Evolutionary conservation across 2,888 invertebrate species (phyloP), one percentile per base, ranked within the genome.

Genomic region (Sminthurinus aureus): DNA sequence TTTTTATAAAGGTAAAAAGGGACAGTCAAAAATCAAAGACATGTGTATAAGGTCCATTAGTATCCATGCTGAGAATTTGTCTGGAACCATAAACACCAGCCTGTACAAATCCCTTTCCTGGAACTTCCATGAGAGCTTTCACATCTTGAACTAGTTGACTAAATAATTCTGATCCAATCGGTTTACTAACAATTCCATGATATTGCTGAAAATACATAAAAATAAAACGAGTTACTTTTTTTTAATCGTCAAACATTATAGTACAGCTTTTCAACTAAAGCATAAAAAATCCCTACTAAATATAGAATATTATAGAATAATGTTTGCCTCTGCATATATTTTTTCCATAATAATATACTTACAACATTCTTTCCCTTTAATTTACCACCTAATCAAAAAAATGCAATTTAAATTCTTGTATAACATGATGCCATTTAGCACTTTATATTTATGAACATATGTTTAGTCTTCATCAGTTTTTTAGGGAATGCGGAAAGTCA

Each of bases 21-120:
- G 18, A 24, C n/a, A 6, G 11, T 87, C 82, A 89, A 80, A 89
- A 89, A 80, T 89, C 89, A 83, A 91, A 86, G 24, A 90, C 82
- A 87, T 91, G 91, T 50, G 90, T 90, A 85, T 88, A 90, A 12
- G 91, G 91, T 83, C 91, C 91, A 88, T 91, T 90, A 9, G 91
- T 91, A 24, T 89, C 89, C 84, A 90, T 90, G 4, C 88, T 89
- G 20, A 91, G 89, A 67, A 91, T 90, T 87, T 91, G 91, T 85
- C 90, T 88, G 50, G 91, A 90, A 12, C 91, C 91, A 88, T 91
- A 91, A 0, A 90, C 90, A 11, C 91, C 91, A 86, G 88, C 86
- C 75, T 84, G 83, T 12, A 89, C 87, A 77, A 88, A 85, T 0
- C 90, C 90, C 8, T 84, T 84, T 15, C 51, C 79, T 8, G 24